Evolutionary conservation across 2,113 vertebrate species (phyloP), one percentile per base, ranked within the genome.

Genomic region (Heteronetta atricapilla): DNA sequence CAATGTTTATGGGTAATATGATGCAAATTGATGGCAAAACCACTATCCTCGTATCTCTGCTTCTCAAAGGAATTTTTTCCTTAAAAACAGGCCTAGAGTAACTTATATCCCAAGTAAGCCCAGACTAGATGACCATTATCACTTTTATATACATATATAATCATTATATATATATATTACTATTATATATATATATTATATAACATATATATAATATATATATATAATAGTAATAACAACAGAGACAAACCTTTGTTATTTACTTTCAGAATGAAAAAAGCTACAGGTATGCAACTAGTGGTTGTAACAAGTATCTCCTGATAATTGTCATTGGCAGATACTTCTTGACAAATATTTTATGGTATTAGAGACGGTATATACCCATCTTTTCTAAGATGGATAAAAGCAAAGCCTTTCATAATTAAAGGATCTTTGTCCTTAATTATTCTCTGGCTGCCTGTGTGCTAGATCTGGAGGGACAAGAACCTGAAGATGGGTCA

Each of bases 391-490:
- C 38, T 76, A 50, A 89, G 13, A 83, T 4, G 29, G 25, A 34
- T 73, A 76, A 80, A 72, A 76, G 29, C 53, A 87, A 95, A 95
- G 11, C 6, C 23, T 74, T 72, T 78, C 55, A 34, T 59, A 88
- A 77, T 87, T 88, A 82, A 95, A 95, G 34, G 21, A 89, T 56
- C 7, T 34, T 13, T 90, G 31, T 56, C 50, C 38, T 93, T 89
- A 89, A 77, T 77, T 83, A 67, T 19, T 29, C 33, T 88, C 19
- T 66, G 60, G 11, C 48, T 84, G 34, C 21, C 29, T n/a, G 17
- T 22, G 8, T 69, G 17, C 28, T 67, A 73, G 60, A 87, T 89
- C 48, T 60, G 28, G n/a, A 78, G 42, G 55, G 40, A 50, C 31
- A 66, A 77, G 40, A 25, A 64, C n/a, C 21, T 81, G 48, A 31